Evolutionary conservation across 2,888 invertebrate genomes (phyloP).

Genomic region (Adelognathus sp.): DNA sequence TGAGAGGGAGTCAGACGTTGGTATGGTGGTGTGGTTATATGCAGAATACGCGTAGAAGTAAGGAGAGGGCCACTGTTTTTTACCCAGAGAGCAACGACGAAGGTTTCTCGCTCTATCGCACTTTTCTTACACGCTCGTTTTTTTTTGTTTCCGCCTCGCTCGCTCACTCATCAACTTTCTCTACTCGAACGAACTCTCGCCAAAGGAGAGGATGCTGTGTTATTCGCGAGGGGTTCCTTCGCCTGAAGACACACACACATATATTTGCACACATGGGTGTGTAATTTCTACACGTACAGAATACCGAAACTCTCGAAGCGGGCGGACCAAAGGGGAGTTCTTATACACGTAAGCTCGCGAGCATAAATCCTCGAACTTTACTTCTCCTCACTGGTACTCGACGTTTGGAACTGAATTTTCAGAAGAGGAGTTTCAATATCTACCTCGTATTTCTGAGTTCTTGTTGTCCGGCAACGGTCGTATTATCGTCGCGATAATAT

Average conservation of each 20-base stretch:
- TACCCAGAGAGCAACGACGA: slow-evolving; percentile 64
- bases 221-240: slow-evolving; percentile 25
- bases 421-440: not conserved
- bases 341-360: slow-evolving; percentile 30
- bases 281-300: slow-evolving; percentile 26
- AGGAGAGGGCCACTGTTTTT: slow-evolving; percentile 75
- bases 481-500: not conserved
- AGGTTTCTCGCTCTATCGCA: not conserved
- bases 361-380: slow-evolving; percentile 52
- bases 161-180: slow-evolving; percentile 74
- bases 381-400: not conserved
- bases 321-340: slow-evolving; percentile 18
- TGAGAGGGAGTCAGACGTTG: slow-evolving; percentile 53
- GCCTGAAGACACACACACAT: slow-evolving; percentile 27
- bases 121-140: not conserved
- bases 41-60: too few species aligned
- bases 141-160: slow-evolving; percentile 63
- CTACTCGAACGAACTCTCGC: slow-evolving; percentile 63
- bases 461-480: not conserved
- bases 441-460: not conserved
- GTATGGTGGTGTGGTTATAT: too few species aligned
- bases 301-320: slow-evolving; percentile 33
- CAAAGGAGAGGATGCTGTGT: slow-evolving; percentile 29
- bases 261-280: slow-evolving; percentile 21
- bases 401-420: slow-evolving; percentile 27